phyloP scores from a whole-genome alignment of 2,888 invertebrate species.

The Orthonevra nobilis region DNA sequence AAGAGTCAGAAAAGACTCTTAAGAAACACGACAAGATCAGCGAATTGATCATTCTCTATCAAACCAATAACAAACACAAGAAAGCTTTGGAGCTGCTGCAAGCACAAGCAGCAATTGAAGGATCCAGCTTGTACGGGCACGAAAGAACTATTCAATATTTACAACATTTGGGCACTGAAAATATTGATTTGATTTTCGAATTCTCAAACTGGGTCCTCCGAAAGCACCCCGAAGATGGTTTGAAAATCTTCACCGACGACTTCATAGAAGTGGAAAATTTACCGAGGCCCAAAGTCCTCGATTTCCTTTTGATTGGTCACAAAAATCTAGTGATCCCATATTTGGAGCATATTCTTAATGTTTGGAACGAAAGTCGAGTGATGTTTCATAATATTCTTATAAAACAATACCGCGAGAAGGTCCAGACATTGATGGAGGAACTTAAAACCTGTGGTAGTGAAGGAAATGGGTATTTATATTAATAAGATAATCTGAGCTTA shows the following conservation, averaged over 20 bases:
- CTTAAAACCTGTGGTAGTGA: slow-evolving; percentile 71
- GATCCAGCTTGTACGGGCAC: slow-evolving; percentile 88
- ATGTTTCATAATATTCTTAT: slow-evolving; percentile 95
- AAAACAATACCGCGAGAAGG: slow-evolving; percentile 92
- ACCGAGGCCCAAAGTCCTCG: slow-evolving; percentile 92
- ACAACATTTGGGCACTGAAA: slow-evolving; percentile 90
- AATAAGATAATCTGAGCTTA: background rate
- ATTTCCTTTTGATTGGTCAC: slow-evolving; percentile 91
- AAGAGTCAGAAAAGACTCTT: slow-evolving; percentile 95
- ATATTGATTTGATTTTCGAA: slow-evolving; percentile 94
- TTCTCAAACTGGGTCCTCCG: slow-evolving; percentile 96
- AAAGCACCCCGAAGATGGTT: slow-evolving; percentile 92
- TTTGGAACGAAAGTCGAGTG: slow-evolving; percentile 92
- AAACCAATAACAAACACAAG: slow-evolving; percentile 94
- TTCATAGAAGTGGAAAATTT: slow-evolving; percentile 92
- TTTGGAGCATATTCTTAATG: slow-evolving; percentile 94
- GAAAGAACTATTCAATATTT: slow-evolving; percentile 94
- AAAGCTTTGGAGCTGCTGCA: slow-evolving; percentile 94
- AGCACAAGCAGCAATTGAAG: slow-evolving; percentile 84
- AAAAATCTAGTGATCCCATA: slow-evolving; percentile 93
- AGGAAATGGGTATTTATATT: slow-evolving; percentile 22
- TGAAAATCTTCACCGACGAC: slow-evolving; percentile 94
- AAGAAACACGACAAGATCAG: slow-evolving; percentile 92
- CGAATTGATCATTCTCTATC: slow-evolving; percentile 97
- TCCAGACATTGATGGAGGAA: slow-evolving; percentile 80